Evolutionary conservation across 2,797 vertebrate genomes (phyloP), one percentile per base, ranked within the genome.

Genomic region (Dipus sagitta): DNA sequence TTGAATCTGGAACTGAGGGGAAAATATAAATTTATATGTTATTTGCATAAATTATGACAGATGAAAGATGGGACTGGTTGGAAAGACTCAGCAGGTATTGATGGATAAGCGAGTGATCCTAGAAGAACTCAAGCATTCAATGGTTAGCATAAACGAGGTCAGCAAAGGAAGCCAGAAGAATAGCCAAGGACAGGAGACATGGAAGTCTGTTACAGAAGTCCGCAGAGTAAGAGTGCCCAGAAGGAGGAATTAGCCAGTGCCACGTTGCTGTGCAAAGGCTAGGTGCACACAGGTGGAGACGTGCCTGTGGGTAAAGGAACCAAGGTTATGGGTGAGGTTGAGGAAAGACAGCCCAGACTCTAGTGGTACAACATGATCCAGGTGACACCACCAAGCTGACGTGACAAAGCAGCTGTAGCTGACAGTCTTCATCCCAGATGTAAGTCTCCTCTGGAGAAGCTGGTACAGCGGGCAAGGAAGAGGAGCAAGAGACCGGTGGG

Each of bases 61-160:
- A 12, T 82, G 72, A 92, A 91, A 3, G 28, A 52, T 20, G 6
- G 58, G 70, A n/a, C 28, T 34, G 4, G 15, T 52, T 83, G 80
- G 26, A 32, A 83, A 92, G 68, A 15, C 9, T 30, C 32, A 79
- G 13, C 21, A 9, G 20, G 1, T 88, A 71, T 28, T 54, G 52
- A 74, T 10, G 42, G 52, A 90, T 65, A 77, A 75, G 38, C 91
- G 76, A 71, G 71, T n/a, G 28, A 70, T 58, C 12, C 18, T 15
- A 30, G 32, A 79, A 71, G 52, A 90, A 24, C 12, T 54, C 21
- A 34, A 62, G 47, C 42, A 70, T 21, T 80, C 21, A 62, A 65
- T 79, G 24, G 54, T 79, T 47, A 30, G 64, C 47, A 76, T 58
- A 88, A 86, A 92, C 84, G 52, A 90, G 85, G 32, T 67, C 23